These are phyloP conservation scores for Tipula helvola DNA, from an alignment of 2,888 invertebrate genomes.

Conservation along the genomic window DNA sequence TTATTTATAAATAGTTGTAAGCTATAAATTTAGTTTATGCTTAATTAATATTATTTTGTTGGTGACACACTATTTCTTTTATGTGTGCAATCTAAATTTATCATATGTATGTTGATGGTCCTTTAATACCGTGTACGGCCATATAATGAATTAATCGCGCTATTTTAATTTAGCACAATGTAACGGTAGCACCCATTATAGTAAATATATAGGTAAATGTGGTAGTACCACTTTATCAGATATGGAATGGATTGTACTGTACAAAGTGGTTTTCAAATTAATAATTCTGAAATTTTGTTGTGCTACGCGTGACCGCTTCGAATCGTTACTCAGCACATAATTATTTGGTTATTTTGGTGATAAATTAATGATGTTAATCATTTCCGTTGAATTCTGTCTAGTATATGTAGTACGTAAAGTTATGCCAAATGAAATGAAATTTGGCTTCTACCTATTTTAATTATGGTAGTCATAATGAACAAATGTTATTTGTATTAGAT, in stretches of 20 bases:
- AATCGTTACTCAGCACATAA: not conserved
- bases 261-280: not conserved
- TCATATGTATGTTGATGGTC: not conserved
- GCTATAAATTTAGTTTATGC: not conserved
- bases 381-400: not conserved
- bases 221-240: not conserved
- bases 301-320: not conserved
- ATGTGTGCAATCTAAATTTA: not conserved
- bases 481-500: too few species aligned
- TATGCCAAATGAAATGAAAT: not conserved
- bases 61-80: not conserved
- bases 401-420: not conserved
- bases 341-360: not conserved
- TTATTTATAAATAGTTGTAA: not conserved
- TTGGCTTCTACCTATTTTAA: too few species aligned
- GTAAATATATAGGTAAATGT: not conserved
- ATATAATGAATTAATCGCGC: not conserved
- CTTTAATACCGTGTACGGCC: not conserved
- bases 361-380: not conserved
- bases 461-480: too few species aligned
- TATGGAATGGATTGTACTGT: not conserved
- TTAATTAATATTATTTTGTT: not conserved
- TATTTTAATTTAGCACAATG: not conserved
- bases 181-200: not conserved
- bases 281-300: not conserved